Percentiles rank a stretch among this genome's conserved stretches.
These are phyloP conservation scores for Ferrisia virgata DNA, from an alignment of 2,888 invertebrate species.

Conservation along the genomic window DNA sequence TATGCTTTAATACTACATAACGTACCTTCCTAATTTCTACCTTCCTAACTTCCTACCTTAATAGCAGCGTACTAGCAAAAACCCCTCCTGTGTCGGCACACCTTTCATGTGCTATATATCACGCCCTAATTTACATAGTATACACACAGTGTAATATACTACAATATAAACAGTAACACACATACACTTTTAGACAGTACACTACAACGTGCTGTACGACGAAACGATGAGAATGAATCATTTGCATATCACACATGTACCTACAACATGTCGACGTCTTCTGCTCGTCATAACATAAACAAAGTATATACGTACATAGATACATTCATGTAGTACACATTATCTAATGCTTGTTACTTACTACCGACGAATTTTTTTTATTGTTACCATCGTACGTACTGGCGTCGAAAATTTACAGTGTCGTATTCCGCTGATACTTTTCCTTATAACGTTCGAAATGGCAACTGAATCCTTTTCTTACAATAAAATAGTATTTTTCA, in stretches of 20 bases:
- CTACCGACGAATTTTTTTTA: no score
- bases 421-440: no score
- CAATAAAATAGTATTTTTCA: no score
- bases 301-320: no score
- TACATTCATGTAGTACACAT: no score
- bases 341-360: background rate
- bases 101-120: background rate
- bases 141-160: background rate
- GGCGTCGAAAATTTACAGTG: no score
- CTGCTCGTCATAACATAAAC: background rate
- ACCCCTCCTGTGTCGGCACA: background rate
- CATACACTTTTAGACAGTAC: background rate
- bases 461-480: no score
- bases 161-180: background rate
- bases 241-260: background rate
- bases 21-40: no score
- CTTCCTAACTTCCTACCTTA: no score
- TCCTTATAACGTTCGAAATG: no score
- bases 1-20: no score
- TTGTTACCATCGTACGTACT: no score
- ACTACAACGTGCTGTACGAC: background rate
- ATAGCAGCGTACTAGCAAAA: background rate
- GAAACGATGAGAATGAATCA: background rate
- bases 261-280: background rate
- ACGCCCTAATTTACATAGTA: conserved; percentile 11